Evolutionary conservation across 2,888 invertebrate species (phyloP), one percentile per base, ranked within the genome.

Genomic region (Leistus spinibarbis): DNA sequence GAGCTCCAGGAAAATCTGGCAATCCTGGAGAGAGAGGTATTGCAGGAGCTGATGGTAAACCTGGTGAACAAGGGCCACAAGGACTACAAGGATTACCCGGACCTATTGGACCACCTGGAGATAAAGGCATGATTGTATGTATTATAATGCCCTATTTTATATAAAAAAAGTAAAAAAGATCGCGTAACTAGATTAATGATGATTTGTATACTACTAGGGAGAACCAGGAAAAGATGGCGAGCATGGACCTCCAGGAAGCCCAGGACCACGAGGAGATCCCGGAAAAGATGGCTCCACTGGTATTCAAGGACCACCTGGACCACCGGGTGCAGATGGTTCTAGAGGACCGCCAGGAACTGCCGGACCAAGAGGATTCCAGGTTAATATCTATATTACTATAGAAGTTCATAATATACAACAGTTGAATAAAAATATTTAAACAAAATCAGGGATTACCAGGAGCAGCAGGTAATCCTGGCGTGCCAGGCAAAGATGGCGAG

Each of bases 81-180:
- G 96, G 96, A 16, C 86, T 93, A 19, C 92, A 93, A 86, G 96
- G 96, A 40, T 86, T 93, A 17, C 93, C 93, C 63, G 95, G 95
- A 64, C 89, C 91, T 1, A 88, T 93, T 17, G 70, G 71, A 53
- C 57, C 65, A 17, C 69, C 69, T 20, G 78, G 70, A 7, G 54
- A 60, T 23, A 23, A 66, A 17, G 65, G 69, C 16, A 0, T 69
- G 40, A 17, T 69, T 63, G 76, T 72, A 66, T 19, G 71, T 54
- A 10, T 63, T n/a, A n/a, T n/a, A n/a, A n/a, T n/a, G n/a, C n/a
- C n/a, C n/a, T n/a, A n/a, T n/a, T n/a, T n/a, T n/a, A n/a, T n/a
- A n/a, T n/a, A n/a, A n/a, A n/a, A n/a, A n/a, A n/a, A n/a, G n/a
- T n/a, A n/a, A n/a, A n/a, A n/a, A n/a, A n/a, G n/a, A 57, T 76